Evolutionary conservation across 2,888 invertebrate species (phyloP).

Genomic region (Argyresthia albistria): DNA sequence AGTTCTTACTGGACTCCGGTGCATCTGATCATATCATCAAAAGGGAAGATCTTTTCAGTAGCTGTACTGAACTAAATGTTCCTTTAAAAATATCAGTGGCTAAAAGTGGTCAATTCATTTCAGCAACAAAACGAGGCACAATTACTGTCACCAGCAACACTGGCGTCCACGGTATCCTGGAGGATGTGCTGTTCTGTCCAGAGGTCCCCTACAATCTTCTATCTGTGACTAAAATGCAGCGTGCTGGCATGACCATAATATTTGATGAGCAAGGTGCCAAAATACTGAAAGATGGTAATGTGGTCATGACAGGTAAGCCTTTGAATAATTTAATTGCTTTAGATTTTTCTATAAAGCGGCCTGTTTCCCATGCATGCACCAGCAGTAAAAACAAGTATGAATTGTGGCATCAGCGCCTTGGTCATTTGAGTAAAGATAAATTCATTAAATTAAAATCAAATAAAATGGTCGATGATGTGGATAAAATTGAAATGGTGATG

Average conservation of each 20-base stretch:
- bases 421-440: constrained; percentile 19
- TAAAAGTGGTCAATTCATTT: constrained; percentile 20
- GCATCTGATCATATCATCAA: constrained; percentile 16
- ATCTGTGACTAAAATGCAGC: constrained; percentile 20
- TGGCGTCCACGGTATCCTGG: constrained; percentile 13
- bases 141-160: constrained; percentile 20
- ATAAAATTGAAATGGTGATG: constrained; percentile 8
- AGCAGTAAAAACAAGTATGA: constrained; percentile 13
- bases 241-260: constrained; percentile 19
- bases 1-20: constrained; percentile 5
- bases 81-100: constrained; percentile 27
- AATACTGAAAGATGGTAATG: constrained; percentile 9
- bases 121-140: constrained; percentile 22
- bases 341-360: constrained; percentile 7
- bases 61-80: constrained; percentile 11
- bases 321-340: constrained; percentile 8
- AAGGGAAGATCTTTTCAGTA: constrained; percentile 12
- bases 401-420: constrained; percentile 22
- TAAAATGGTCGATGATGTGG: constrained; percentile 11
- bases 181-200: constrained; percentile 19
- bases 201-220: constrained; percentile 25
- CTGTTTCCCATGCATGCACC: constrained; percentile 13
- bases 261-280: constrained; percentile 20
- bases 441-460: constrained; percentile 13
- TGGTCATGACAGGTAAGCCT: constrained; percentile 10